Conservation (phyloP, 2,797 vertebrate genomes). For the Paratrypauchen microcephalus region DNA sequence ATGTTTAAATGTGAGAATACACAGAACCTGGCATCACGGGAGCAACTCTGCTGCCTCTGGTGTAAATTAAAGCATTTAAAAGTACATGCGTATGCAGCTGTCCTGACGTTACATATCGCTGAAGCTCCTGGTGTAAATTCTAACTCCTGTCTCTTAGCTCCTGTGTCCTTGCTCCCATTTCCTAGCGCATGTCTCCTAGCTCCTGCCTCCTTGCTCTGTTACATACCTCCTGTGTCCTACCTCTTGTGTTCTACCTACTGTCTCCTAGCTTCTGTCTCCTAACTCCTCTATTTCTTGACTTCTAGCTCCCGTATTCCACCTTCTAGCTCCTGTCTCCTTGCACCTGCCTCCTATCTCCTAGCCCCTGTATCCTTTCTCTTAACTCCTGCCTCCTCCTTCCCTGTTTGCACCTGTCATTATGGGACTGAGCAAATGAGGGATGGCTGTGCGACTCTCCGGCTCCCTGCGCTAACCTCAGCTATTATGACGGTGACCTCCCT, state of each 20-base stretch:
- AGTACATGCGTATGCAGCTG: too few relatives aligned
- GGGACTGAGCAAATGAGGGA: slow-evolving; percentile 87
- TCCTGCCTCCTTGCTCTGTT: background rate
- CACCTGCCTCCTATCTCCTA: background rate
- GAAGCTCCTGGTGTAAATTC: too few relatives aligned
- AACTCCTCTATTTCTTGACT: slow-evolving; percentile 40
- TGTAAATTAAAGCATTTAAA: too few relatives aligned
- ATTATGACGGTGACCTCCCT: slow-evolving; percentile 89
- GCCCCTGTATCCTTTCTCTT: background rate
- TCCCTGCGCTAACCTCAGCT: slow-evolving; percentile 84
- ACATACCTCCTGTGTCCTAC: slow-evolving; percentile 70
- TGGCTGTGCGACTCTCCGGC: slow-evolving; percentile 87
- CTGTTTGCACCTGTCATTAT: slow-evolving; percentile 80
- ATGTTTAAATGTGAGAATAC: too few relatives aligned
- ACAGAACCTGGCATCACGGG: too few relatives aligned
- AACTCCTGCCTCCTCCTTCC: slow-evolving; percentile 80
- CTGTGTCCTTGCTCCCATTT: background rate
- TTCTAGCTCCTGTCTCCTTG: background rate
- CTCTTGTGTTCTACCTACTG: background rate
- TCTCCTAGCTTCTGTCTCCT: background rate
- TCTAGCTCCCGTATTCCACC: too few relatives aligned
- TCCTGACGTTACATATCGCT: too few relatives aligned
- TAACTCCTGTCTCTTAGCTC: background rate
- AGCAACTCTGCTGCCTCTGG: too few relatives aligned
- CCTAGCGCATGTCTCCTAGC: background rate